These are phyloP conservation scores for Clytia hemisphaerica DNA, from an alignment of 30 jellyfish, hydroid and myxozoan genomes.

Conservation along the genomic window DNA sequence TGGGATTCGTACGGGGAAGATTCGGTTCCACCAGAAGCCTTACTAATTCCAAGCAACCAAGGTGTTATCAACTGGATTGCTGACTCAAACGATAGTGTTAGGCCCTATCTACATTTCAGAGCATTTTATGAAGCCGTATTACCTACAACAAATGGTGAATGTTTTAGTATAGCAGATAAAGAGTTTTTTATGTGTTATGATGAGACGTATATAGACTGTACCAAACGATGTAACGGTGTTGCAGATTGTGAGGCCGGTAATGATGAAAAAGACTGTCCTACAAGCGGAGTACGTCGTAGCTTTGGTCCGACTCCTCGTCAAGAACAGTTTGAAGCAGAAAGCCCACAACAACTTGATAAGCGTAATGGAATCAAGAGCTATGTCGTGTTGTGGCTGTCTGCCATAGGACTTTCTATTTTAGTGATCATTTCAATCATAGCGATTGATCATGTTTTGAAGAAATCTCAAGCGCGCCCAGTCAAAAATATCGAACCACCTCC, in stretches of 20 bases:
- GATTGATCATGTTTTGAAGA: too few relatives aligned
- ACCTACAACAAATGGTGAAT: constrained; percentile 23
- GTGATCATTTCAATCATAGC: too few relatives aligned
- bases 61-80: constrained; percentile 2
- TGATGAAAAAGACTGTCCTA: constrained; percentile 51
- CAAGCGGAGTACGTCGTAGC: too few relatives aligned
- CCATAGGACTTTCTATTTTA: too few relatives aligned
- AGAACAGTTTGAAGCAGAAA: too few relatives aligned
- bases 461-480: too few relatives aligned
- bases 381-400: too few relatives aligned
- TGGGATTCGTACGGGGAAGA: constrained; percentile 1
- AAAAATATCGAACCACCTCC: too few relatives aligned
- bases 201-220: constrained; percentile 65
- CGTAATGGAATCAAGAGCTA: too few relatives aligned
- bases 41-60: constrained; percentile 18
- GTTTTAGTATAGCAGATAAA: constrained; percentile 40
- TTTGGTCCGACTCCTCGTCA: too few relatives aligned
- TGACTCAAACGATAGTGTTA: constrained; percentile 2
- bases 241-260: constrained; percentile 64
- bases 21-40: not conserved
- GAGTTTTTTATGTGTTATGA: constrained; percentile 59
- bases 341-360: too few relatives aligned
- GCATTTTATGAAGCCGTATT: constrained; percentile 56
- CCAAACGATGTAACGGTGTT: constrained; percentile 61
- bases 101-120: constrained; percentile 23